A percentile compares a stretch with the other conserved stretches of the same genome.
phyloP scores from a whole-genome alignment of 2,797 vertebrate genomes.

The Hybognathus amarus region DNA sequence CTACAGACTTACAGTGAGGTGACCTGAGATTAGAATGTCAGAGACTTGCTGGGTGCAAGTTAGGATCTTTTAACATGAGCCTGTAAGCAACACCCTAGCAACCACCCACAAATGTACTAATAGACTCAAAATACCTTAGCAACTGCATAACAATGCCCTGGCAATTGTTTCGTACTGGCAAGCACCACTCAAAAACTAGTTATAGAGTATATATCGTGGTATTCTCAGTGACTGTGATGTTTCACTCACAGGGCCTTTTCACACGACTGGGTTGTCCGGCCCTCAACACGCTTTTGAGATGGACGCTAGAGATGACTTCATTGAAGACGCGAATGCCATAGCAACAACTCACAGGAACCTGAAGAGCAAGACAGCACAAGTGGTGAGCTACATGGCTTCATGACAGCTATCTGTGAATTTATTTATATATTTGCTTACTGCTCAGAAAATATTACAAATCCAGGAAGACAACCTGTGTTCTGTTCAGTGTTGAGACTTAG shows the following conservation, averaged over 20 bases:
- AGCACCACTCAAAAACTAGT: neutral
- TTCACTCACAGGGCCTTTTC: slow-evolving; percentile 78
- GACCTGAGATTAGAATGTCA: neutral
- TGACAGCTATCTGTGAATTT: neutral
- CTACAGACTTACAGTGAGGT: neutral
- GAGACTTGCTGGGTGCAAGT: neutral
- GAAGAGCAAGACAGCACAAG: slow-evolving; percentile 81
- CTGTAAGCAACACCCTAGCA: neutral
- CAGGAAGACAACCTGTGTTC: neutral
- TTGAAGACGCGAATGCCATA: slow-evolving; percentile 80
- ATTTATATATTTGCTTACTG: neutral
- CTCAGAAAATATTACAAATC: neutral
- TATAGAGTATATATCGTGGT: neutral
- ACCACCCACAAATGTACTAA: neutral
- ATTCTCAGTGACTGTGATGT: neutral
- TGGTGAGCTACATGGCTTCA: slow-evolving; percentile 68
- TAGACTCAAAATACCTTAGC: neutral
- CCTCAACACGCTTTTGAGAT: slow-evolving; percentile 81
- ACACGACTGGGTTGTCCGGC: slow-evolving; percentile 78
- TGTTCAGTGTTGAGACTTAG: neutral
- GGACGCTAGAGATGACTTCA: slow-evolving; percentile 81
- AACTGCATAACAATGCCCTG: neutral
- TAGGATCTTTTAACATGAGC: neutral
- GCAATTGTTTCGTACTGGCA: neutral
- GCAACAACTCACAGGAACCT: slow-evolving; percentile 79